Conservation (phyloP, 2,113 vertebrate genomes). For the Eurypyga helias region DNA sequence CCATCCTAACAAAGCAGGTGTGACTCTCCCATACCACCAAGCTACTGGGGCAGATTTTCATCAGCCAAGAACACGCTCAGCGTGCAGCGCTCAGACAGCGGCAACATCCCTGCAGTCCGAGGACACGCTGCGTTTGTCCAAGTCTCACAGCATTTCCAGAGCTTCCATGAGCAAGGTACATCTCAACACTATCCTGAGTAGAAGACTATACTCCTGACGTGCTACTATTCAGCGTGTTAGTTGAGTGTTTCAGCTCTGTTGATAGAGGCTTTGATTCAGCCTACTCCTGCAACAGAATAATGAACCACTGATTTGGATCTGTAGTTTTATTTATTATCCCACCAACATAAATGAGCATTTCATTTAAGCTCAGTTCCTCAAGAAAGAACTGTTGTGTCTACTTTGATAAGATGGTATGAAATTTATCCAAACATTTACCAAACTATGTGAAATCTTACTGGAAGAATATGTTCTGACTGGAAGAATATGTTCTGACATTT, state of each 20-base stretch:
- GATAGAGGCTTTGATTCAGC: constrained; percentile 6
- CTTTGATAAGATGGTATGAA: neutral
- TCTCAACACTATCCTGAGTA: neutral
- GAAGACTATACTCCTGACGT: neutral
- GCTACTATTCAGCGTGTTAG: neutral
- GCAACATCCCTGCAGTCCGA: neutral
- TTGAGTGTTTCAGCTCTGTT: neutral
- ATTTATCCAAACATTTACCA: constrained; percentile 21
- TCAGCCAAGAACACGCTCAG: neutral
- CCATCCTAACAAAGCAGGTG: neutral
- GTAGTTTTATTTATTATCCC: constrained; percentile 13
- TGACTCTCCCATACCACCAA: neutral
- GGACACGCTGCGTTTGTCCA: neutral
- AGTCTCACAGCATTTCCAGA: neutral
- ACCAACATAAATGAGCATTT: neutral
- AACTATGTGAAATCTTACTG: neutral
- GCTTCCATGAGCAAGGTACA: neutral
- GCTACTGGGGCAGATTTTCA: neutral
- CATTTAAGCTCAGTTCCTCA: neutral
- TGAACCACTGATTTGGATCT: constrained; percentile 9
- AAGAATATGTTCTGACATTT: neutral
- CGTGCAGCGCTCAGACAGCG: neutral
- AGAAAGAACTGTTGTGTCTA: constrained; percentile 3
- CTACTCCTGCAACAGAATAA: neutral
- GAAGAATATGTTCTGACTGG: neutral